A percentile compares a stretch with the other conserved stretches of the same genome.
Evolutionary conservation across 2,113 vertebrate species (phyloP).

Genomic region (Monarcha castaneiventris): DNA sequence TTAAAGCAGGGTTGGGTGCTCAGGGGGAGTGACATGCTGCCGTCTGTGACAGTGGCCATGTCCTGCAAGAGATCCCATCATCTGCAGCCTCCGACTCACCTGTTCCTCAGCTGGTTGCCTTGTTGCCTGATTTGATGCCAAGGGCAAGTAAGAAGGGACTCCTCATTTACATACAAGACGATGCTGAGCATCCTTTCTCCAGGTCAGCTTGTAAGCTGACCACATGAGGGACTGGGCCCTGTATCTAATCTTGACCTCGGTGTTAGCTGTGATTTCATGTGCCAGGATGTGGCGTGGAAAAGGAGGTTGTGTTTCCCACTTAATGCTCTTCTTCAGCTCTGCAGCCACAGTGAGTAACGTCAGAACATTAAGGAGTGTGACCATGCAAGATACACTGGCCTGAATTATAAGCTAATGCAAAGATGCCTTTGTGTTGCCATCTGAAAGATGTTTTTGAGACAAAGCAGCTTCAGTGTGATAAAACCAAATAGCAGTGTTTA

Average conservation of each 20-base stretch:
- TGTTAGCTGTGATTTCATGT: not conserved
- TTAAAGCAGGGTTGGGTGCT: not conserved
- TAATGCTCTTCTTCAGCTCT: not conserved
- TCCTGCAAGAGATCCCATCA: not conserved
- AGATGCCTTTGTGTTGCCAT: slow-evolving; percentile 38
- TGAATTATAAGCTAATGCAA: slow-evolving; percentile 10
- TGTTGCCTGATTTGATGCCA: not conserved
- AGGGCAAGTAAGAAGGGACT: not conserved
- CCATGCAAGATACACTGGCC: not conserved
- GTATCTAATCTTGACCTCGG: not conserved
- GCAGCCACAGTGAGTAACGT: not conserved
- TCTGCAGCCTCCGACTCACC: not conserved
- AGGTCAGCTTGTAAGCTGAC: not conserved
- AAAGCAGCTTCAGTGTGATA: slow-evolving; percentile 32
- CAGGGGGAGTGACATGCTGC: accelerated
- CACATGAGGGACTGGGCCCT: not conserved
- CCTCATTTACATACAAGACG: not conserved
- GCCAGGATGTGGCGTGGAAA: not conserved
- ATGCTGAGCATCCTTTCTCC: not conserved
- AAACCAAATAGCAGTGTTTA: slow-evolving; percentile 1
- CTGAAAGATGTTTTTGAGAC: slow-evolving; percentile 17
- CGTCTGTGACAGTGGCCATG: not conserved
- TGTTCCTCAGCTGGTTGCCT: not conserved
- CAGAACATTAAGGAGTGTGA: not conserved
- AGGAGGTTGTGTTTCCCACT: not conserved